Base-by-base conservation (phyloP, 2,113 vertebrate genomes). In the Petroica traversi region DNA sequence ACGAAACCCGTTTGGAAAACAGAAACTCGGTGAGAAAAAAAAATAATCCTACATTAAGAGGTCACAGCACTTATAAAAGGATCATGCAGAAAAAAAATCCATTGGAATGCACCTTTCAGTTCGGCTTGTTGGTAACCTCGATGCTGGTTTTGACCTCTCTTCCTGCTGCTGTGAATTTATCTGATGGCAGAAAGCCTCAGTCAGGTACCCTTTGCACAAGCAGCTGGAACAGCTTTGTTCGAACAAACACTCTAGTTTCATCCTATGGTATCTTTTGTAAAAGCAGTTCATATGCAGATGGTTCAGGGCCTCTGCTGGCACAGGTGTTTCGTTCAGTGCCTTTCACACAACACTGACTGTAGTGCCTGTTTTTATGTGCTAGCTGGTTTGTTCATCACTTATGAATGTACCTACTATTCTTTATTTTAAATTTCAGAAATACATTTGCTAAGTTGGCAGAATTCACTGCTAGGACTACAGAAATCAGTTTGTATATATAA, bases 1-100 rank as follows among this genome's bases (percentile, higher is more conserved):
- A 20, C 41, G 18, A 41, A 63, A 29, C 33, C 17, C 6, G 2
- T 33, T 23, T 13, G 24, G 28, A 54, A 36, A 12, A 48, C 20
- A 43, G 24, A 26, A 62, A 8, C 17, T 9, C 12, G 3, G 9
- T n/a, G 29, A 61, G 25, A 12, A 41, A 71, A 63, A 61, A 34
- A 33, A n/a, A n/a, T n/a, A n/a, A 4, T 8, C 3, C 9, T 13
- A 12, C 5, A 0, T 6, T 43, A 11, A 13, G 29, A 17, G 14
- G 24, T 46, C 46, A 29, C 33, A 41, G 40, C 33, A 12, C 5
- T 31, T 72, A 14, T 0, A 25, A 5, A 31, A 78, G 20, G 7
- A 5, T 6, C 14, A 14, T 4, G 7, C 8, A 6, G 19, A 24
- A 54, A 22, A 22, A 61, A 38, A 52, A 8, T 22, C 3, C 4